A percentile compares a stretch with the other conserved stretches of the same genome.
Conservation (phyloP, 2,113 vertebrate genomes). For the Heptranchias perlo region DNA sequence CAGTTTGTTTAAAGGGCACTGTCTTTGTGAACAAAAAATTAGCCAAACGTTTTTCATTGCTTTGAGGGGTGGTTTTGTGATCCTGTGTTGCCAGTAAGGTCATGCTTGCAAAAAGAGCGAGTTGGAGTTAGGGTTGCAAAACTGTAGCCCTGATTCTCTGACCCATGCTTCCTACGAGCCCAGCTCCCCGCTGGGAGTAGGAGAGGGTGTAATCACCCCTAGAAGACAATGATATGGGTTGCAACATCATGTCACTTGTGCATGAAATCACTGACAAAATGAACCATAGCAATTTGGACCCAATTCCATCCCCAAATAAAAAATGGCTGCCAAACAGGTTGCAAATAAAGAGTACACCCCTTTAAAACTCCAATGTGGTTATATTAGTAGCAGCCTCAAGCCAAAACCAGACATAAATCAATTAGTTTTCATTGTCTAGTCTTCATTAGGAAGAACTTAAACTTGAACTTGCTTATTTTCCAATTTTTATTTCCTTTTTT, state of each 20-base stretch:
- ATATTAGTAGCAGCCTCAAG: not conserved
- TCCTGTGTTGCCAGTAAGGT: no score
- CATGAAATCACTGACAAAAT: not conserved
- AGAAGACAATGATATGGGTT: not conserved
- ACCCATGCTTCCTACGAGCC: no score
- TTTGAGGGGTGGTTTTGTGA: no score
- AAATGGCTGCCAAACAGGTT: not conserved
- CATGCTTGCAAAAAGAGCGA: no score
- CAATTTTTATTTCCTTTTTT: not conserved
- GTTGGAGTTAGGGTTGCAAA: no score
- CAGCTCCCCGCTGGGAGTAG: no score
- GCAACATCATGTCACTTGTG: not conserved
- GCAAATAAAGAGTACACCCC: not conserved
- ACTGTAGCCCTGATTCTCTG: no score
- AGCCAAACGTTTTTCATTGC: no score
- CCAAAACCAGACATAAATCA: not conserved
- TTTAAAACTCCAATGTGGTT: not conserved
- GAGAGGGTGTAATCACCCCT: not conserved
- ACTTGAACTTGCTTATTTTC: not conserved
- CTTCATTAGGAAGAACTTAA: not conserved
- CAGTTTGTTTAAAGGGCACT: no score
- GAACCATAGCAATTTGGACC: not conserved
- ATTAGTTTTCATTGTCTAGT: not conserved
- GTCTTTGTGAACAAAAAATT: no score
- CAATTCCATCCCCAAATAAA: not conserved